Evolutionary conservation across 2,888 invertebrate genomes (phyloP), one percentile per base, ranked within the genome.

Genomic region (Mycalesis mineus): DNA sequence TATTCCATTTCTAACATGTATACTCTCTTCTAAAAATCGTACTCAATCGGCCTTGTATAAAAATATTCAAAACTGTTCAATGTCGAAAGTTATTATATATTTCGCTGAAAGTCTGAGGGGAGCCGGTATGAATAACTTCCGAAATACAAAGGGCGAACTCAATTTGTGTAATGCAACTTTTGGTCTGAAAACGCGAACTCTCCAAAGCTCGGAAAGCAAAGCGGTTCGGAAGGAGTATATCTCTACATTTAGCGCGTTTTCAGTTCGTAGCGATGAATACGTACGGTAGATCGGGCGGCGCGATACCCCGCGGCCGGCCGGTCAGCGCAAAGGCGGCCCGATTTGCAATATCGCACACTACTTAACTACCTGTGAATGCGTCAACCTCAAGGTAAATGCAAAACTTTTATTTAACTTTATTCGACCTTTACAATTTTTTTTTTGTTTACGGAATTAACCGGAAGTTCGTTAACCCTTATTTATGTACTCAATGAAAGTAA

Each of bases 121-220:
- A 55, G 17, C 15, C 40, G 36, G 39, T 28, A 60, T 57, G 49
- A 62, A 60, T 55, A 55, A 57, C 52, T 57, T 55, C 48, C 71
- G 69, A 70, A 76, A 75, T 75, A 79, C 74, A 80, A 78, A 80
- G 73, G 72, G 65, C 63, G 63, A 71, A 80, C 79, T 82, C 78
- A 88, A 88, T 87, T 84, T 84, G 79, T 75, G 75, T 87, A 88
- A 87, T 88, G 88, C 75, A 82, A 83, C 75, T 80, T 85, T 82
- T 80, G 69, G 73, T 72, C 70, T 68, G 74, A 74, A 74, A 78
- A 78, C 71, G 74, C 73, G 68, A 75, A 80, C 73, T 78, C 68
- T 80, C 75, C 78, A 86, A 83, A 82, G 81, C 78, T 74, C 72
- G 77, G 36, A 11, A 22, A 22, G 77, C 75, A 77, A 80, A 59